phyloP scores from a whole-genome alignment of 2,797 vertebrate genomes.

The Nannoperca australis region DNA sequence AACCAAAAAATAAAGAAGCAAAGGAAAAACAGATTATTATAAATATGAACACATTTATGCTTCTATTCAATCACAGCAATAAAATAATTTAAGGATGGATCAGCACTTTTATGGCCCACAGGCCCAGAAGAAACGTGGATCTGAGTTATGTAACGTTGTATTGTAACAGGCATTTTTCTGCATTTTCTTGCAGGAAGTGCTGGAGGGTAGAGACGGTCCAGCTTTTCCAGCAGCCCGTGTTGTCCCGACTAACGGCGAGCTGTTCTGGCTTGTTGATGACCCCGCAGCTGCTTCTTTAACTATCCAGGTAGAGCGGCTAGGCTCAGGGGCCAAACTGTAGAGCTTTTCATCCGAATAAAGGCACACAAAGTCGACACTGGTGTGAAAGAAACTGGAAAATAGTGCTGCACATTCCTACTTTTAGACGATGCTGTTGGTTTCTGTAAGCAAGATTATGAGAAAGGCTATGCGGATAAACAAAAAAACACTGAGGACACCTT shows the following conservation, averaged over 20 bases:
- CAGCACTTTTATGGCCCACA: background rate
- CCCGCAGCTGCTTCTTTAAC: constrained; percentile 88
- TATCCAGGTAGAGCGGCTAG: constrained; percentile 86
- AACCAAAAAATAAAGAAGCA: background rate
- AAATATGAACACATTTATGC: background rate
- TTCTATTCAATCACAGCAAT: background rate
- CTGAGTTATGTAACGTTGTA: background rate
- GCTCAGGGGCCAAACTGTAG: constrained; percentile 80
- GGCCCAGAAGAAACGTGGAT: background rate
- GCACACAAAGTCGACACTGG: background rate
- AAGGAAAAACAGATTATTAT: background rate
- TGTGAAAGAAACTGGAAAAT: constrained; percentile 9
- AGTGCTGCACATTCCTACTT: constrained; percentile 45
- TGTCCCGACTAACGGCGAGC: constrained; percentile 84
- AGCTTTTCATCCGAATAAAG: background rate
- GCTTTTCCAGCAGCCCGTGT: constrained; percentile 89
- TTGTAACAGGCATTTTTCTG: constrained; percentile 21
- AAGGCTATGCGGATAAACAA: background rate
- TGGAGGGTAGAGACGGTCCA: constrained; percentile 87
- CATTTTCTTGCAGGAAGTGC: constrained; percentile 82
- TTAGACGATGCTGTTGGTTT: constrained; percentile 3
- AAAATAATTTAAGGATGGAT: background rate
- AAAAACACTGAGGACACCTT: background rate
- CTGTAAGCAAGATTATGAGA: background rate
- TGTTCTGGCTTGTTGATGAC: constrained; percentile 93